Base-by-base conservation (phyloP, 2,113 vertebrate species). In the Periophthalmodon schlosseri region DNA sequence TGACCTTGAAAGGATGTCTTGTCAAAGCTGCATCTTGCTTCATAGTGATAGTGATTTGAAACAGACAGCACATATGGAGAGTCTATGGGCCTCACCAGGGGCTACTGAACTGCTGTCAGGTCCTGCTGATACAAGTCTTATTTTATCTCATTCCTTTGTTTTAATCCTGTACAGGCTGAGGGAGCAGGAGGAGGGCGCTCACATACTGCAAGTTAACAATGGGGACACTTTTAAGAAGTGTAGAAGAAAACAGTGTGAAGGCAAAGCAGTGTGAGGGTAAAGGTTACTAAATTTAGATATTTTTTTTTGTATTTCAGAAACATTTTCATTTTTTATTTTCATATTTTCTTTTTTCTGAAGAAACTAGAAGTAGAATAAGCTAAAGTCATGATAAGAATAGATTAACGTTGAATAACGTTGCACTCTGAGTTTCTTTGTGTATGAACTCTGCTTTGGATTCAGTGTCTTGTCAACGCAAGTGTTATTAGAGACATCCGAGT, bases 41-140 rank as follows among this genome's bases (percentile, higher is more conserved):
- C 52, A 56, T 56, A 21, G 52, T 56, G 52, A 52, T 68, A 70
- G 58, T 82, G 65, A 84, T 84, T 18, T 71, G 76, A 76, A 84
- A 85, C 80, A 85, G 76, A 80, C 85, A 76, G 44, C 44, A 39
- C 83, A 69, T 69, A 66, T 73, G 63, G 63, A 73, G 65, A 66
- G 70, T 23, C 86, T 81, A 36, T 77, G 77, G 60, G 68, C 50
- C 9, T 39, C 68, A 75, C 84, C 78, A 64, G 71, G 69, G 69
- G 76, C 84, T 58, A 20, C 60, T 56, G 52, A 56, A 33, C 70
- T 69, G 69, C 67, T 82, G 68, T 81, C 72, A 70, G 68, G 34
- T 18, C 63, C 77, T 69, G 78, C 77, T 81, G 71, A 74, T 83
- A 72, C 73, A 69, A 68, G 72, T n/a, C 67, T 68, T 44, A 73